A percentile compares a stretch with the other conserved stretches of the same genome.
Conservation (phyloP, 2,113 vertebrate genomes). For the Pelmatolapia mariae region DNA sequence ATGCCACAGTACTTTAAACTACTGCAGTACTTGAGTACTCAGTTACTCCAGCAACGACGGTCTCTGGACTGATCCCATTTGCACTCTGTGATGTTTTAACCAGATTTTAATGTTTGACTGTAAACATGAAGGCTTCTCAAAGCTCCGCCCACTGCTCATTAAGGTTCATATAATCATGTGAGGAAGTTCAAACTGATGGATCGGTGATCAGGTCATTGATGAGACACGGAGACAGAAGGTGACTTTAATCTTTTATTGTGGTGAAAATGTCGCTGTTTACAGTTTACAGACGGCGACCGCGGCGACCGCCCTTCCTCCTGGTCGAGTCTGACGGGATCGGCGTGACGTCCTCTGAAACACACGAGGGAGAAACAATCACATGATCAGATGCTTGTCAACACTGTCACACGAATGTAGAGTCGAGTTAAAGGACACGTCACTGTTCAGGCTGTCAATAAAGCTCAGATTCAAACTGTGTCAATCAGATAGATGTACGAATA, state of each 20-base stretch:
- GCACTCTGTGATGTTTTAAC: fast-evolving
- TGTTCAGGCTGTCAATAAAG: neutral
- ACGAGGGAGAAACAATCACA: neutral
- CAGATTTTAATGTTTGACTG: neutral
- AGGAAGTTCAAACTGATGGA: neutral
- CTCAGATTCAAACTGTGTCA: neutral
- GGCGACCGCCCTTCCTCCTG: constrained; percentile 96
- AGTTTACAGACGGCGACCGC: constrained; percentile 91
- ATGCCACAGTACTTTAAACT: neutral
- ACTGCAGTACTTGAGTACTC: neutral
- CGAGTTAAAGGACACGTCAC: neutral
- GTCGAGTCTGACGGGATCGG: constrained; percentile 98
- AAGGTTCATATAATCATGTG: fast-evolving
- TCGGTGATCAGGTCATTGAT: fast-evolving
- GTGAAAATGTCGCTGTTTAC: neutral
- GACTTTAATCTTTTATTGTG: constrained; percentile 76
- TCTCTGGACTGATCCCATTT: neutral
- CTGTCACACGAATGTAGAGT: neutral
- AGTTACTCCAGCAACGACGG: fast-evolving
- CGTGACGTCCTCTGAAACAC: constrained; percentile 92
- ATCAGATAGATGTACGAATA: neutral
- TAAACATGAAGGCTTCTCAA: neutral
- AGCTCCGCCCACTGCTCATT: neutral
- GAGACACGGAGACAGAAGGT: neutral
- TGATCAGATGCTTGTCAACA: neutral